Conservation (phyloP, 2,113 vertebrate genomes). For the Trogon surrucura region DNA sequence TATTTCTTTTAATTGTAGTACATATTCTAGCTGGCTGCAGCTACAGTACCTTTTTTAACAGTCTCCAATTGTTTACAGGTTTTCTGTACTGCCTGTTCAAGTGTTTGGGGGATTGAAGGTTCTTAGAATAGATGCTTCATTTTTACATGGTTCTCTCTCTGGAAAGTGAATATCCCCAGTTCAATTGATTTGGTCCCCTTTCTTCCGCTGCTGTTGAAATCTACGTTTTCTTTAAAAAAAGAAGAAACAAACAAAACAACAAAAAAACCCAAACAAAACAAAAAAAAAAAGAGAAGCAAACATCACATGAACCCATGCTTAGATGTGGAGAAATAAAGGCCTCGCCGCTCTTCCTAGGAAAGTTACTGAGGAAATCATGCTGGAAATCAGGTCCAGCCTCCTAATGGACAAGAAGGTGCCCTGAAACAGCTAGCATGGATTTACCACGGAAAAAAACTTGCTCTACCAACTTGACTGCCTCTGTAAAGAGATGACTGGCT, state of each 20-base stretch:
- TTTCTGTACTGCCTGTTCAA: neutral
- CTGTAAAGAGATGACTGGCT: neutral
- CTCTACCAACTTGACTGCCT: neutral
- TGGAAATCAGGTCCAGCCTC: neutral
- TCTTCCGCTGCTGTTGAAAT: neutral
- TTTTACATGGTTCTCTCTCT: neutral
- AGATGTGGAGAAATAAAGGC: neutral
- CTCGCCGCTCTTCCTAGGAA: neutral
- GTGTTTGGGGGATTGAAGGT: rapidly evolving
- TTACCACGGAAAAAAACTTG: neutral
- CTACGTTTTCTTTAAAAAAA: no score
- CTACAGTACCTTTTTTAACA: neutral
- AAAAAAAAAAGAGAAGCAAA: neutral
- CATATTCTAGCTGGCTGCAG: neutral
- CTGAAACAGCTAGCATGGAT: neutral
- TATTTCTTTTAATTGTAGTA: neutral
- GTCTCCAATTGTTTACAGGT: neutral
- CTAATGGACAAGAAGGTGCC: rapidly evolving
- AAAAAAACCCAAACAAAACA: no score
- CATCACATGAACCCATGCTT: neutral
- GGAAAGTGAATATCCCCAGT: neutral
- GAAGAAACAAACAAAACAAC: neutral
- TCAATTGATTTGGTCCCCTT: neutral
- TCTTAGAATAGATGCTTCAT: neutral
- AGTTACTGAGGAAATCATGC: neutral